A percentile compares a stretch with the other conserved stretches of the same genome.
These are phyloP conservation scores for Loxodonta africana DNA, from an alignment of 2,113 vertebrate species.

Conservation along the genomic window DNA sequence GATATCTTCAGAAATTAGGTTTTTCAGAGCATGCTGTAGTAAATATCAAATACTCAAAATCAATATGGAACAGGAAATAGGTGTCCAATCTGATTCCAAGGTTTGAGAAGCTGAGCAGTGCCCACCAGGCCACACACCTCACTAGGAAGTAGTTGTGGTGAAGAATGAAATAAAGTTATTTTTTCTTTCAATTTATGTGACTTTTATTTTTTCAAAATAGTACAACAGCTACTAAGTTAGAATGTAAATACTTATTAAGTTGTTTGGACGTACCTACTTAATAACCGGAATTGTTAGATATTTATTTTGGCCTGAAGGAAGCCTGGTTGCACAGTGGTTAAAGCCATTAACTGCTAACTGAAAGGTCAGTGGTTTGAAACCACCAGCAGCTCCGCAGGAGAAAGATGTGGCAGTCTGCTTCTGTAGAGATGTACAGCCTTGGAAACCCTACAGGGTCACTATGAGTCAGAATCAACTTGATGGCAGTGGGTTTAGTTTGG, in stretches of 20 bases:
- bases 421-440: too few species aligned
- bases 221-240: background rate
- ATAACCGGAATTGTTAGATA: background rate
- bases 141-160: background rate
- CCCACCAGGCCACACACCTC: background rate
- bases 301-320: too few species aligned
- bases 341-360: too few species aligned
- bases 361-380: too few species aligned
- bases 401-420: too few species aligned
- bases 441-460: too few species aligned
- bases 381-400: too few species aligned
- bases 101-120: background rate
- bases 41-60: background rate
- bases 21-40: background rate
- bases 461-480: too few species aligned
- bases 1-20: background rate
- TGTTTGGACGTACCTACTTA: background rate
- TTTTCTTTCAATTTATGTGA: background rate
- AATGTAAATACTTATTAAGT: background rate
- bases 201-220: background rate
- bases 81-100: background rate
- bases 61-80: background rate
- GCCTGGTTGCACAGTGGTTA: too few species aligned
- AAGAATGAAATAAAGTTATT: constrained; percentile 39
- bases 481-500: background rate